Conservation (phyloP, 2,113 vertebrate species). For the Myocastor coypus region DNA sequence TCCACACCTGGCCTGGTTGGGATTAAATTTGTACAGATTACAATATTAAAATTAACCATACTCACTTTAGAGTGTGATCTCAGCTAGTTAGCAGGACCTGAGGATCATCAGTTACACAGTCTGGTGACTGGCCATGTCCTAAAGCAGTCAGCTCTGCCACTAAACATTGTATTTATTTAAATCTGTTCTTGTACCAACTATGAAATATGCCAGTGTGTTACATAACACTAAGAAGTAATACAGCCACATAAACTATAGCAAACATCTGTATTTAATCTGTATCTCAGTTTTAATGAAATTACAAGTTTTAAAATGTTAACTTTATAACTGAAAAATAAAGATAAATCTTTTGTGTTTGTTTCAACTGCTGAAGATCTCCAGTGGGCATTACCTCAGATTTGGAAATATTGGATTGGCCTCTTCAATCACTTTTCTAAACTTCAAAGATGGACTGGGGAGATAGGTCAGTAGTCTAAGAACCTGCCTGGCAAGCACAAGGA, state of each 20-base stretch:
- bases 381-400: not conserved
- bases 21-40: not conserved
- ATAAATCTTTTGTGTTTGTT: not conserved
- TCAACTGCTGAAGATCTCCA: not conserved
- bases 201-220: not conserved
- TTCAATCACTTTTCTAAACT: not conserved
- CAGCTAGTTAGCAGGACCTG: not conserved
- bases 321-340: constrained; percentile 26
- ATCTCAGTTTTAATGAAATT: not conserved
- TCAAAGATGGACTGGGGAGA: too few relatives aligned
- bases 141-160: not conserved
- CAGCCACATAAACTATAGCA: not conserved
- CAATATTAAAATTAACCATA: not conserved
- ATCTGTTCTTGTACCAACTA: not conserved
- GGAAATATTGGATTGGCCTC: not conserved
- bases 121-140: not conserved
- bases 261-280: not conserved
- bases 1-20: not conserved
- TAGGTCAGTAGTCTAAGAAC: too few relatives aligned
- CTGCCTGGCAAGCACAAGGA: not conserved
- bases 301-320: not conserved
- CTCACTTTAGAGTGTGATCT: not conserved
- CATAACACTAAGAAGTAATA: not conserved
- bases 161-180: not conserved
- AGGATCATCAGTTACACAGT: not conserved